Percentiles rank a stretch among this genome's conserved stretches.
Conservation (phyloP, 2,113 vertebrate species). For the Saguinus midas region DNA sequence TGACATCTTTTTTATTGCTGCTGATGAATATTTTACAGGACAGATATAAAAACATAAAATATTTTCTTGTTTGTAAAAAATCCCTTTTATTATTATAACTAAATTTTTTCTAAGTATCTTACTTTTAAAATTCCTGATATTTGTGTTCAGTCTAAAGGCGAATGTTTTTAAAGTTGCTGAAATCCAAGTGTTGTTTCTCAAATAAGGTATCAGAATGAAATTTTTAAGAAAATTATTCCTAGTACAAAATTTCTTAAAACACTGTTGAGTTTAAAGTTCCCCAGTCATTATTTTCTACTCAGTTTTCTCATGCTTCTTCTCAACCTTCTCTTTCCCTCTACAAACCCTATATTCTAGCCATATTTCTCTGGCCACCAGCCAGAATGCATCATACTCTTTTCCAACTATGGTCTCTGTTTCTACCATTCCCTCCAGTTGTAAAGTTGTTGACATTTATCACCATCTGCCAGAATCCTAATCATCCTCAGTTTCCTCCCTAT, state of each 20-base stretch:
- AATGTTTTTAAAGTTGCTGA: background rate
- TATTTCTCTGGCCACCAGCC: background rate
- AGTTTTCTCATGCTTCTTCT: background rate
- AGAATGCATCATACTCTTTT: background rate
- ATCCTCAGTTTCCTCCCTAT: background rate
- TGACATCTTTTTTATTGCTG: background rate
- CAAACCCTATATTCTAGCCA: background rate
- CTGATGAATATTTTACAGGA: conserved; percentile 20
- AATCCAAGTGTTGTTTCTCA: background rate
- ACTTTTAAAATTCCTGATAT: background rate
- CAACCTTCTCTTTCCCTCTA: background rate
- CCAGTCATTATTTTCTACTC: background rate
- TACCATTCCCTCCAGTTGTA: background rate
- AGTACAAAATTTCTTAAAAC: background rate
- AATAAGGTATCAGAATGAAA: background rate
- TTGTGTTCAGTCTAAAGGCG: background rate
- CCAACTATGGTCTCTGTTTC: background rate
- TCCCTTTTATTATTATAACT: background rate
- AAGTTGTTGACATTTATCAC: background rate
- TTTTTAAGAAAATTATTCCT: background rate
- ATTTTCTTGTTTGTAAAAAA: background rate
- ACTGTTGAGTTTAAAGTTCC: background rate
- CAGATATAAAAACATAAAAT: background rate
- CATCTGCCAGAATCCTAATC: background rate
- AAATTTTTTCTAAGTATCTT: background rate